phyloP scores from a whole-genome alignment of 1,140 invertebrate species.

The Lasioglossum albipes region DNA sequence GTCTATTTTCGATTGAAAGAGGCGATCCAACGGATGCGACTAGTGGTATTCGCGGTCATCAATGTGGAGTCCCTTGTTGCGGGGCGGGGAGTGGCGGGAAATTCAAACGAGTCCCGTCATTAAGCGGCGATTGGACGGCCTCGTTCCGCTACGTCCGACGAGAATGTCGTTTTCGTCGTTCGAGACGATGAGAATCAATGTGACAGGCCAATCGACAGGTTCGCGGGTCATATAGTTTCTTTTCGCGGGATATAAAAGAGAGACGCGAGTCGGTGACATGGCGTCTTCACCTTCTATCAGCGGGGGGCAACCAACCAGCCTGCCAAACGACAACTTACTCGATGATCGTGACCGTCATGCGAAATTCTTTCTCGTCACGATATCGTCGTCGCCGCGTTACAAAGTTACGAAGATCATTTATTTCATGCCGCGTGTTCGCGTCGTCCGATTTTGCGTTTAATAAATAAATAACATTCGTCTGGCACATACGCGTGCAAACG shows the following conservation, averaged over 20 bases:
- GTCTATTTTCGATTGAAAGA: too few relatives aligned
- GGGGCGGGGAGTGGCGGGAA: background rate
- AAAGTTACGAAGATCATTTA: too few relatives aligned
- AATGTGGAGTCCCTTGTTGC: too few relatives aligned
- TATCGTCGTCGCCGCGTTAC: too few relatives aligned
- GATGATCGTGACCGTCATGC: background rate
- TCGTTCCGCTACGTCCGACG: background rate
- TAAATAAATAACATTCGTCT: too few relatives aligned
- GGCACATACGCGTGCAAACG: too few relatives aligned
- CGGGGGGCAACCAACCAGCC: slow-evolving; percentile 54
- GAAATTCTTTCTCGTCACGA: too few relatives aligned
- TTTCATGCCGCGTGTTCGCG: too few relatives aligned
- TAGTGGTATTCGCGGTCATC: too few relatives aligned
- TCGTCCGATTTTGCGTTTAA: too few relatives aligned
- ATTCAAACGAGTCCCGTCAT: slow-evolving; percentile 48
- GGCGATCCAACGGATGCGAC: too few relatives aligned
- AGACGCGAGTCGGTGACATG: slow-evolving; percentile 31
- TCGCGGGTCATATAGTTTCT: slow-evolving; percentile 52
- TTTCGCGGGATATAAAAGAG: slow-evolving; percentile 38
- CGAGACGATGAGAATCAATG: slow-evolving; percentile 59
- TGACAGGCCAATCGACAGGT: slow-evolving; percentile 59
- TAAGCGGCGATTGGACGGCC: background rate
- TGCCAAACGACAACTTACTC: slow-evolving; percentile 42
- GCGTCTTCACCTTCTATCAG: slow-evolving; percentile 53
- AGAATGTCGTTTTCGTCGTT: background rate